Evolutionary conservation across 2,113 vertebrate genomes (phyloP), one percentile per base, ranked within the genome.

Genomic region (Drymodes brunneopygia): DNA sequence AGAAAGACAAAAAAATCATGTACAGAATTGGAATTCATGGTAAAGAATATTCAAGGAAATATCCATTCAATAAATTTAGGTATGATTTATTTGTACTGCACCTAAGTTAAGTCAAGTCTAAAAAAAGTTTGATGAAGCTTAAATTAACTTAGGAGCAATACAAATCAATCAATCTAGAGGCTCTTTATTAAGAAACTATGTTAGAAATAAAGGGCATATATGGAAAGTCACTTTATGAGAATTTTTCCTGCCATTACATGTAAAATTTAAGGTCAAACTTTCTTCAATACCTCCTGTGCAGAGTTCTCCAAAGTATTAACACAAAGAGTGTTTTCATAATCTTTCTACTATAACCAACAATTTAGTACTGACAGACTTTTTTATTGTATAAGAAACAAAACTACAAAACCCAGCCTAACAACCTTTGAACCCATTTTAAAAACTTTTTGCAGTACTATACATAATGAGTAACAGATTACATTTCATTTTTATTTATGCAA

Each of bases 61-160:
- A 74, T 42, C 31, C 6, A 80, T 61, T 88, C 58, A 80, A 60
- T 83, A 81, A 50, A 64, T 60, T 45, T 80, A 87, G 90, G 56
- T 89, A 81, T 82, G 31, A 95, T 75, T 86, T 92, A 94, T 82
- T 94, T 93, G 77, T 53, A 45, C 33, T 79, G 57, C 22, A 66
- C 62, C 81, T 45, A 77, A 94, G 66, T 88, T 83, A 95, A 84
- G 84, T 96, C 73, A 60, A 33, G 6, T 62, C 85, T 86, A 44
- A 80, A 75, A 36, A 33, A 56, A 72, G 23, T 77, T 80, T 48
- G 87, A 81, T 45, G n/a, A 38, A 78, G 48, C 29, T 8, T 80
- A 77, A 80, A 77, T 86, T 88, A 81, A 80, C 31, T 80, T 25
- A 58, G 24, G 3, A 73, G 12, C 15, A 81, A 58, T 62, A 81